Evolutionary conservation across 2,888 invertebrate genomes (phyloP), one percentile per base, ranked within the genome.

Genomic region (Apodemia duryi): DNA sequence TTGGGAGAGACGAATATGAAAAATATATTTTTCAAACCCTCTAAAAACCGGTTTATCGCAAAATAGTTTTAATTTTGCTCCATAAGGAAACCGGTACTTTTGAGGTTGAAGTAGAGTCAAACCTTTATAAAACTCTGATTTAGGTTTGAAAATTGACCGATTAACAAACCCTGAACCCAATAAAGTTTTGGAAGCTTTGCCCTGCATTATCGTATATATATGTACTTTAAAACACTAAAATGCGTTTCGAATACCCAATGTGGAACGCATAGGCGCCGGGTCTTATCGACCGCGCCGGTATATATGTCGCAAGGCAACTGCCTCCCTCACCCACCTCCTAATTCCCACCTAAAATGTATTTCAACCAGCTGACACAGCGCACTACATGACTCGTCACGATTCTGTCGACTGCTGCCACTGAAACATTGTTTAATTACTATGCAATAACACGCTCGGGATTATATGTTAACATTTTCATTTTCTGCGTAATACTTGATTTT

Each of bases 261-360:
- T 73, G 73, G 81, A 87, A 84, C 89, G 90, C 88, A 91, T 87
- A 84, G 83, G 76, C 79, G 79, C 78, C 82, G 79, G 85, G 79
- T 79, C 81, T 78, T 89, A 91, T 90, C 89, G 90, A 91, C 88
- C 91, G 83, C 73, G 74, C 80, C 77, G 80, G 79, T 88, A 87
- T 88, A 82, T 87, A 82, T 88, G 87, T 84, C 88, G 88, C 81
- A 77, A 74, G 78, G 81, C 82, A 80, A 79, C 82, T 81, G 69
- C 71, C 80, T 77, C 74, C 75, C 75, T 71, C 75, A 70, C 72
- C 74, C 69, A 68, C 71, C 63, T 66, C 70, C 70, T 65, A 29
- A 28, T 52, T 38, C 61, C 52, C 52, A 51, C 51, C 61, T 61
- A 49, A 57, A 60, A 60, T 29, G 61, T 49, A 32, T 61, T 61